These are phyloP conservation scores for Toxotes jaculatrix DNA, from an alignment of 2,113 vertebrate species.

Conservation along the genomic window DNA sequence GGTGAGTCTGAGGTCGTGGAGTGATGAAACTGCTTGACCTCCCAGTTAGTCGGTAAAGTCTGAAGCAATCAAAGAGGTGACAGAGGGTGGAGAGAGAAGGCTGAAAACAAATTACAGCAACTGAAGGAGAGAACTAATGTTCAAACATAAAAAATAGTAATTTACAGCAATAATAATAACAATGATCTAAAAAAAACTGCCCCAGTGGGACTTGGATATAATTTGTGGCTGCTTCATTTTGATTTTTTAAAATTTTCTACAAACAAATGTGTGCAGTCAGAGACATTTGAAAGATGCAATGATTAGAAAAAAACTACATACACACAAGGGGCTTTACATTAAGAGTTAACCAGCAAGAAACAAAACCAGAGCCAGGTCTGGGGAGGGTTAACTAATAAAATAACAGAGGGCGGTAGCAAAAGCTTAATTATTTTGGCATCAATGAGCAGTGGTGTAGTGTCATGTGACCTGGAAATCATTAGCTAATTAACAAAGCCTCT, in stretches of 20 bases:
- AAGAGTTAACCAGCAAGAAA: background rate
- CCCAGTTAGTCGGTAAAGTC: constrained; percentile 21
- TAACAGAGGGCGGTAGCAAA: constrained; percentile 12
- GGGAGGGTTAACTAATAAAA: constrained; percentile 13
- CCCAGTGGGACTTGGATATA: background rate
- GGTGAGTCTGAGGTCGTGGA: constrained; percentile 52
- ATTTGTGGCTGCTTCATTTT: background rate
- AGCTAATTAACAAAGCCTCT: constrained; percentile 37
- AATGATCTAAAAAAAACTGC: background rate
- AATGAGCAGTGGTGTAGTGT: constrained; percentile 21
- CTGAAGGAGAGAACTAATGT: background rate
- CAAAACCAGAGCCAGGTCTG: background rate
- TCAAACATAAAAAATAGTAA: background rate
- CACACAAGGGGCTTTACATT: background rate
- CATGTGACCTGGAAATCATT: constrained; percentile 59
- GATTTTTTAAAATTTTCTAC: background rate
- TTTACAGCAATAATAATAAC: background rate
- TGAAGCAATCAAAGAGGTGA: constrained; percentile 49
- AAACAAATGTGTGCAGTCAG: background rate
- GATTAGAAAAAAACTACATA: background rate
- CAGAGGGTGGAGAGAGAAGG: background rate
- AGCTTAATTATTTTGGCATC: constrained; percentile 38
- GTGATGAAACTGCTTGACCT: constrained; percentile 48
- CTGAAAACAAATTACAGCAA: background rate
- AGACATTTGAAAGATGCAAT: background rate